Base-by-base conservation (phyloP, 1,140 invertebrate species). In the Ephestia elutella region DNA sequence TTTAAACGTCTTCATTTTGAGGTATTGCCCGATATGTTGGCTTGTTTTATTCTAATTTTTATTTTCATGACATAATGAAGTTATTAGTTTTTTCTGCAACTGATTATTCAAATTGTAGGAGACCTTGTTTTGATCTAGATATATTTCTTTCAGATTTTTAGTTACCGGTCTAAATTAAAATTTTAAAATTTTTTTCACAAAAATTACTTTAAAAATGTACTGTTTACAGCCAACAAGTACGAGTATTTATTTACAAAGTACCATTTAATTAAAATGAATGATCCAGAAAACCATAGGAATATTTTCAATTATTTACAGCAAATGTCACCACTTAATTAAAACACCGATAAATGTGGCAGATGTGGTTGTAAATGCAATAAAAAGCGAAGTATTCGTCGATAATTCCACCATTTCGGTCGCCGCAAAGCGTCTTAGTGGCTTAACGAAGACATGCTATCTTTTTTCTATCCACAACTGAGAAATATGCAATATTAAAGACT, bases 301-400 rank as follows among this genome's bases (percentile, higher is more conserved):
- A 49, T 53, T 63, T 65, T 60, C 65, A 64, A 74, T 71, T 69
- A 66, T 17, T 44, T 15, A 44, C 13, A 44, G 13, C 7, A 44
- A 44, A 73, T 75, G 63, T 78, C 78, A 82, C 76, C 76, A 78
- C 74, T 76, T 74, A 78, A 84, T 82, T 79, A 84, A 80, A 74
- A 73, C 71, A 77, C 79, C 70, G 65, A 49, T 64, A 63, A 44
- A 68, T 59, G 67, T 66, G 66, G 74, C 80, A 82, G 78, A 76
- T 79, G 80, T 59, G 17, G 19, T 17, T 19, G n/a, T n/a, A n/a
- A n/a, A n/a, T n/a, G n/a, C n/a, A n/a, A 65, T 65, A 82, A 84
- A 82, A 82, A 82, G 66, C 62, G 28, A 70, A 70, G 60, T 71
- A 69, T 79, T 68, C 60, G 56, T 59, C 63, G 68, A 76, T 76